phyloP scores from a whole-genome alignment of 2,888 invertebrate species.

The Drosophila buzzatii region DNA sequence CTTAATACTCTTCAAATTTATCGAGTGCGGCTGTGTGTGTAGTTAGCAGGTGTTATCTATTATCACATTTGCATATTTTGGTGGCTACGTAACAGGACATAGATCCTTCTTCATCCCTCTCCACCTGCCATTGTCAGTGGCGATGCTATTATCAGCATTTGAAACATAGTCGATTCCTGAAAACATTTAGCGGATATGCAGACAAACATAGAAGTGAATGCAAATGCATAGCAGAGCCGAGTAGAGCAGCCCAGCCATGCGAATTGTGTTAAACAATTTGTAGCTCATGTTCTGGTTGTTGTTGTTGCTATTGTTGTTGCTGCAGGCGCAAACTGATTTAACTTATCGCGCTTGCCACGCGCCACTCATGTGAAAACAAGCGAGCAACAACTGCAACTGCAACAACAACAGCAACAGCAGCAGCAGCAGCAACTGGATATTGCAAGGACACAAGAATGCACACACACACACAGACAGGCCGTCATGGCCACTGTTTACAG shows the following conservation, averaged over 20 bases:
- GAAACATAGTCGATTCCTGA: constrained; percentile 25
- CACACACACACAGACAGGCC: constrained; percentile 2
- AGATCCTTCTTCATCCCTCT: constrained; percentile 5
- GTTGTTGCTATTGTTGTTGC: constrained; percentile 17
- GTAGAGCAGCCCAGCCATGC: constrained; percentile 19
- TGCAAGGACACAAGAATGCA: constrained; percentile 25
- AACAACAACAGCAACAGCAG: constrained; percentile 24
- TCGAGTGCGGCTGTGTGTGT: background rate
- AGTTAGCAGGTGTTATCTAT: constrained; percentile 1
- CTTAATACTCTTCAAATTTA: background rate
- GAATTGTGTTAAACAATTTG: constrained; percentile 77
- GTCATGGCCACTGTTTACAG: constrained; percentile 13
- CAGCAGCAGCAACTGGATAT: constrained; percentile 24
- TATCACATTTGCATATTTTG: constrained; percentile 26
- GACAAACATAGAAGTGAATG: background rate
- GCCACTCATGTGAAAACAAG: constrained; percentile 63
- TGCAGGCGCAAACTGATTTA: constrained; percentile 66
- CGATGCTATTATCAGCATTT: constrained; percentile 32
- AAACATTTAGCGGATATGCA: constrained; percentile 14
- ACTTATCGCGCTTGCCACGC: constrained; percentile 71
- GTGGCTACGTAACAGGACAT: background rate
- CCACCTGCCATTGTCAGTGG: constrained; percentile 29
- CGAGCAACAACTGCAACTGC: constrained; percentile 20
- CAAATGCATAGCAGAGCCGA: background rate
- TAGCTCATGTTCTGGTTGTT: constrained; percentile 70